Base-by-base conservation (phyloP, 1,140 invertebrate genomes). In the Palaemon carinicauda region DNA sequence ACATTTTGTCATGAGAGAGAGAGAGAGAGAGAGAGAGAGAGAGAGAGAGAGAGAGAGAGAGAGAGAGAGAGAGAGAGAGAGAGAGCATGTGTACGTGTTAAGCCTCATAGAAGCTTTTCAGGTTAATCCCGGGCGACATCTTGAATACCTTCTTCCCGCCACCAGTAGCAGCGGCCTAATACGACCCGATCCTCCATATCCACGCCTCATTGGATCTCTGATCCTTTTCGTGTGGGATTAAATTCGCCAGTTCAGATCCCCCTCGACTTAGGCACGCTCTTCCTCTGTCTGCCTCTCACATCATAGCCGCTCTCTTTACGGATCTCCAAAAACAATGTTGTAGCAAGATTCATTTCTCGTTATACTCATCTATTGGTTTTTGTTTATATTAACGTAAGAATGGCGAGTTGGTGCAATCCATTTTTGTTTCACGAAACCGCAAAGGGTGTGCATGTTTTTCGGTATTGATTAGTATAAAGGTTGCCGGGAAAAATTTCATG, bases 191-290 rank as follows among this genome's bases (percentile, higher is more conserved):
- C 53, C 50, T 79, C 50, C 27, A 54, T 27, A 54, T 41, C 73
- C 73, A 75, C 73, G 73, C 73, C 73, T 75, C 73, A 75, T 75
- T 75, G 73, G 33, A 41, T 50, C 73, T 14, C 73, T 75, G 73
- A 75, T 75, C 73, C 73, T 75, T 50, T 21, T 75, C 31, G 12
- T 12, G 33, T 50, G 73, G 31, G 73, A 50, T 75, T 75, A 75
- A 19, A 41, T 50, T 75, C 73, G 50, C 73, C 33, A 50, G 73
- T 50, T 50, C 31, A n/a, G 31, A 75, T 75, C 33, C 33, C 51
- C 73, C 12, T 7, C 33, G 12, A 27, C 15, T 29, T 29, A 24
- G 10, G 19, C 27, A 15, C 73, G 19, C 1, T 65, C 29, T 51
- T 0, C 79, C 19, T 41, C 60, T 1, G 10, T 12, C 1, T n/a